Base-by-base conservation (phyloP, 2,797 vertebrate genomes). In the Lateolabrax maculatus region DNA sequence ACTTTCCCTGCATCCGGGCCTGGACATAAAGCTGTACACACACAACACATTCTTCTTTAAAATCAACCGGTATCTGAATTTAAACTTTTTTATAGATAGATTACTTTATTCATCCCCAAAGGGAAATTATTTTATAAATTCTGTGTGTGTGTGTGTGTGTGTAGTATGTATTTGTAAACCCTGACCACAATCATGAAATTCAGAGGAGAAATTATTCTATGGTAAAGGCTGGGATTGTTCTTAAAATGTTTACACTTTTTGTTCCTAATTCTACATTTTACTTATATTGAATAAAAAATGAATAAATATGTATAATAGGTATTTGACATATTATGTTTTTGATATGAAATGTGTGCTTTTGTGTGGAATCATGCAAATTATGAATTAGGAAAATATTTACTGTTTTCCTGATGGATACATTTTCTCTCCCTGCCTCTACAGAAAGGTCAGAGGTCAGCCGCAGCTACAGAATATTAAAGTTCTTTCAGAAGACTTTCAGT, bases 11-110 rank as follows among this genome's bases (percentile, higher is more conserved):
- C 94, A 99, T 94, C 2, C 98, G 92, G 4, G 97, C 97, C 86
- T 99, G 97, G 29, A 99, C 84, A 0, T 99, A 99, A n/a, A 99
- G 93, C 98, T 99, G 71, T 0, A 48, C 29, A 55, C n/a, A 70
- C 25, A 60, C 29, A 25, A 72, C 46, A 81, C 23, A 9, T 6
- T 46, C 5, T 16, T 16, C 19, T 52, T 72, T 18, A 58, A 41
- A 16, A 31, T 41, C 44, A 31, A 34, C 60, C 52, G 4, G 6
- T 29, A 6, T 13, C 21, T 6, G 3, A 43, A 43, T 41, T 34
- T 2, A 9, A 63, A 49, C 9, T 4, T 46, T 34, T 56, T 15
- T n/a, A 29, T n/a, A n/a, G n/a, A n/a, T n/a, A n/a, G n/a, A n/a
- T n/a, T n/a, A n/a, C n/a, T n/a, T n/a, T n/a, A n/a, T n/a, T n/a